A percentile compares a stretch with the other conserved stretches of the same genome.
Evolutionary conservation across 2,888 invertebrate genomes (phyloP).

Genomic region (Ditula angustiorana): DNA sequence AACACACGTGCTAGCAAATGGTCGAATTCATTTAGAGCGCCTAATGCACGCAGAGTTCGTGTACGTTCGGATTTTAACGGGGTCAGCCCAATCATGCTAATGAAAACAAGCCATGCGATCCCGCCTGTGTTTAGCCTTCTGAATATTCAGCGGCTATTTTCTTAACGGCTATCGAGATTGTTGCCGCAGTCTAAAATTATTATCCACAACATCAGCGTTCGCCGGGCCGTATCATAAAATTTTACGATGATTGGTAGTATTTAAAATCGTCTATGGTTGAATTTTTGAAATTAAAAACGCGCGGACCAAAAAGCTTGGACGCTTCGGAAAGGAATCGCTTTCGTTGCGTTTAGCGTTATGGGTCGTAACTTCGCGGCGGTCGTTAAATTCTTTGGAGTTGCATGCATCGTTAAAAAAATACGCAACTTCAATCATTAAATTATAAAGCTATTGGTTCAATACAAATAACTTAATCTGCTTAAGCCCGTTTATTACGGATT

Average conservation of each 20-base stretch:
- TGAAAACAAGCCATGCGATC: conserved; percentile 81
- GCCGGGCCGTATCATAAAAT: conserved; percentile 51
- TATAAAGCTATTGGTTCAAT: conserved; percentile 18
- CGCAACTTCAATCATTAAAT: conserved; percentile 9
- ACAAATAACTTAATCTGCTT: background rate
- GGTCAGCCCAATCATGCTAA: conserved; percentile 82
- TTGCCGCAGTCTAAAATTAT: conserved; percentile 66
- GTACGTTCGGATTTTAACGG: conserved; percentile 64
- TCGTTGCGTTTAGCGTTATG: conserved; percentile 27
- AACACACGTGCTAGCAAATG: conserved; percentile 37
- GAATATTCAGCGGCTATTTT: conserved; percentile 80
- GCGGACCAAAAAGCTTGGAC: background rate
- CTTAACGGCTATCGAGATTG: conserved; percentile 75
- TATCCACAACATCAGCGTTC: conserved; percentile 53
- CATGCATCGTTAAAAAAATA: conserved; percentile 30
- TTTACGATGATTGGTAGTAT: conserved; percentile 47
- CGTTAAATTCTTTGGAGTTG: conserved; percentile 25
- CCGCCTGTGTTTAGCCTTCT: conserved; percentile 64
- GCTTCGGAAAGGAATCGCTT: conserved; percentile 15
- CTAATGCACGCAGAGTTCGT: conserved; percentile 34
- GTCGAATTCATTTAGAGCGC: conserved; percentile 38
- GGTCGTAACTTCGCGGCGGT: conserved; percentile 16
- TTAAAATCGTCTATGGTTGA: conserved; percentile 25
- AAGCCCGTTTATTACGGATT: background rate
- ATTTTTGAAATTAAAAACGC: conserved; percentile 15